Conservation (phyloP, 1,140 invertebrate genomes). For the Pachypsylla venusta region DNA sequence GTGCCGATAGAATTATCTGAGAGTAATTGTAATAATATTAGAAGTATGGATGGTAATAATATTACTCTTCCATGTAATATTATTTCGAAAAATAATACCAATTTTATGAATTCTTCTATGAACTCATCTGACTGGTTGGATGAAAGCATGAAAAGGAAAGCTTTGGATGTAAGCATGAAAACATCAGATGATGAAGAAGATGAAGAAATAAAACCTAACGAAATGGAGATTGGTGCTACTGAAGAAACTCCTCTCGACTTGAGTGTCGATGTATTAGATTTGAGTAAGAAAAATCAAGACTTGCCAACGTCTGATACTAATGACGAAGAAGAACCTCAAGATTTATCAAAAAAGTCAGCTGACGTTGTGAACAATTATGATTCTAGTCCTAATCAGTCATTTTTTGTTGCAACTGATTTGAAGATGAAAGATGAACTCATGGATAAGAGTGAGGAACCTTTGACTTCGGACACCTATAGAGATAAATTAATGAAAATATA, state of each 20-base stretch:
- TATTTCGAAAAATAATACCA: neutral
- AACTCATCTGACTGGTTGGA: constrained; percentile 6
- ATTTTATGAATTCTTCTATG: neutral
- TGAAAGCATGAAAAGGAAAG: neutral
- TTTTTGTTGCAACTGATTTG: neutral
- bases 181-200: constrained; percentile 24
- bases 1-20: neutral
- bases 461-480: neutral
- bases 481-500: too few relatives aligned
- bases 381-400: neutral
- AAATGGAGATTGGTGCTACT: constrained; percentile 1
- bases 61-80: too few relatives aligned
- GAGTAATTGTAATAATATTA: too few relatives aligned
- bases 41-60: too few relatives aligned
- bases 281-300: constrained; percentile 55
- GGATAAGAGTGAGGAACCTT: neutral
- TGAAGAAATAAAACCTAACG: neutral
- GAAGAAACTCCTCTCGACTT: constrained; percentile 53
- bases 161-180: constrained; percentile 18
- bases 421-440: neutral
- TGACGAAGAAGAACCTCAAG: constrained; percentile 31
- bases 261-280: constrained; percentile 67
- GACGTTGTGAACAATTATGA: constrained; percentile 22
- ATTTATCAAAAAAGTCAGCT: constrained; percentile 31
- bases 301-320: constrained; percentile 14